These are phyloP conservation scores for Drosophila suzukii DNA, from an alignment of 1,140 invertebrate species.

Conservation along the genomic window DNA sequence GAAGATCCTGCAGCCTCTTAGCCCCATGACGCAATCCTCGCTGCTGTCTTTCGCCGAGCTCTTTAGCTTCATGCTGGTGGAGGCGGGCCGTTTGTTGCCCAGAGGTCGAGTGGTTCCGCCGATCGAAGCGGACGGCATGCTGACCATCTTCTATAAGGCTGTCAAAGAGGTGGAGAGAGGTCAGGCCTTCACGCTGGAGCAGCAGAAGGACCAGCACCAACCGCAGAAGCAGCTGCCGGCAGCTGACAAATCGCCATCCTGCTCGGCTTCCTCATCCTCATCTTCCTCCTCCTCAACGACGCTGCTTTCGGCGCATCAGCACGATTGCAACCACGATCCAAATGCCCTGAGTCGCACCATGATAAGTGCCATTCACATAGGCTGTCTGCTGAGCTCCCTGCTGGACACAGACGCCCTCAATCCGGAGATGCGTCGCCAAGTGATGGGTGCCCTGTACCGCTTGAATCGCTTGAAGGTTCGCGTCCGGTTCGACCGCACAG, in stretches of 20 bases:
- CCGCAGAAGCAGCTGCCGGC: slow-evolving; percentile 42
- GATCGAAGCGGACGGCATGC: slow-evolving; percentile 91
- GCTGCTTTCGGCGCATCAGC: slow-evolving; percentile 68
- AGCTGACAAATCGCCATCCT: slow-evolving; percentile 48
- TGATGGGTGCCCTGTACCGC: slow-evolving; percentile 88
- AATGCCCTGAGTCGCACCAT: slow-evolving; percentile 92
- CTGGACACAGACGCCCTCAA: slow-evolving; percentile 86
- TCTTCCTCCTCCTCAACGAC: slow-evolving; percentile 57
- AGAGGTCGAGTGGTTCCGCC: slow-evolving; percentile 91
- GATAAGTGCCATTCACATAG: slow-evolving; percentile 93
- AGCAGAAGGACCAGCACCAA: slow-evolving; percentile 60
- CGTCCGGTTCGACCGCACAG: slow-evolving; percentile 89
- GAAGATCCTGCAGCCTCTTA: slow-evolving; percentile 95
- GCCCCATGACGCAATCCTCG: slow-evolving; percentile 96
- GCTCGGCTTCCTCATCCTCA: slow-evolving; percentile 41
- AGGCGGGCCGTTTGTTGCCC: slow-evolving; percentile 88
- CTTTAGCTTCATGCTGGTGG: slow-evolving; percentile 97
- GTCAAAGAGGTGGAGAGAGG: slow-evolving; percentile 88
- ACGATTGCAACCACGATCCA: slow-evolving; percentile 89
- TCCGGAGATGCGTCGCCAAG: slow-evolving; percentile 85
- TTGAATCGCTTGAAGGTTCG: slow-evolving; percentile 90
- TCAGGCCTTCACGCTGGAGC: slow-evolving; percentile 67
- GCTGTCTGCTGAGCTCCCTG: slow-evolving; percentile 90
- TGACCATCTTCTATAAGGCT: slow-evolving; percentile 92
- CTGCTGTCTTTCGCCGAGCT: slow-evolving; percentile 97